Percentiles rank a stretch among this genome's conserved stretches.
These are phyloP conservation scores for Osmerus eperlanus DNA, from an alignment of 2,113 vertebrate genomes.

Conservation along the genomic window DNA sequence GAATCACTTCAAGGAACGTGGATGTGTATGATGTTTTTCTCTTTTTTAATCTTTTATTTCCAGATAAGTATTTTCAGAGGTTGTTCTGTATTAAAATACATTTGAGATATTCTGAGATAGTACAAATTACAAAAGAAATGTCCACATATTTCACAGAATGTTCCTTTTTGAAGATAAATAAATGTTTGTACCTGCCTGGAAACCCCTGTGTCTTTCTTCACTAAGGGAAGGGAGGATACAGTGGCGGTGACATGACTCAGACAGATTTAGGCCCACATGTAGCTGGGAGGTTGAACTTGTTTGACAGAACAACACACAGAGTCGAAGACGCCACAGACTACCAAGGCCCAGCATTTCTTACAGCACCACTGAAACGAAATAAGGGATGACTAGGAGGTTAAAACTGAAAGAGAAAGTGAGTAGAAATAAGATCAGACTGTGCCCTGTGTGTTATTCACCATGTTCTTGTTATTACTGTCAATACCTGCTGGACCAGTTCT, in stretches of 20 bases:
- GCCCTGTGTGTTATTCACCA: slow-evolving; percentile 21
- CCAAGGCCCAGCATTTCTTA: no score
- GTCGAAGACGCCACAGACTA: no score
- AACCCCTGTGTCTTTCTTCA: background rate
- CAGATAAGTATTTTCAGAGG: slow-evolving; percentile 35
- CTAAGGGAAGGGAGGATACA: background rate
- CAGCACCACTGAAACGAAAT: background rate
- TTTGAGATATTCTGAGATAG: slow-evolving; percentile 26
- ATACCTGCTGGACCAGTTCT: slow-evolving; percentile 57
- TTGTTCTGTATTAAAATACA: slow-evolving; percentile 12
- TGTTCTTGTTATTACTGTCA: background rate
- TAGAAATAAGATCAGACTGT: background rate
- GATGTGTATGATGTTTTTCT: slow-evolving; percentile 20
- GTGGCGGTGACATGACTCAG: background rate
- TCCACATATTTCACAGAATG: slow-evolving; percentile 54
- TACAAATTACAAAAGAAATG: background rate
- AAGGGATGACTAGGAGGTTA: background rate
- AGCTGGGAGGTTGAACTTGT: no score
- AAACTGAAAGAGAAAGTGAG: background rate
- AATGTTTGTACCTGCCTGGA: slow-evolving; percentile 58
- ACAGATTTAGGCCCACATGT: background rate
- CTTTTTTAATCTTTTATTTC: slow-evolving; percentile 12
- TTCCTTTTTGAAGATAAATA: slow-evolving; percentile 53
- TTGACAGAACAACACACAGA: no score
- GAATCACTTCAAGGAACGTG: slow-evolving; percentile 24